Evolutionary conservation across 2,888 invertebrate species (phyloP), one percentile per base, ranked within the genome.

Genomic region (Drosophila yooni): DNA sequence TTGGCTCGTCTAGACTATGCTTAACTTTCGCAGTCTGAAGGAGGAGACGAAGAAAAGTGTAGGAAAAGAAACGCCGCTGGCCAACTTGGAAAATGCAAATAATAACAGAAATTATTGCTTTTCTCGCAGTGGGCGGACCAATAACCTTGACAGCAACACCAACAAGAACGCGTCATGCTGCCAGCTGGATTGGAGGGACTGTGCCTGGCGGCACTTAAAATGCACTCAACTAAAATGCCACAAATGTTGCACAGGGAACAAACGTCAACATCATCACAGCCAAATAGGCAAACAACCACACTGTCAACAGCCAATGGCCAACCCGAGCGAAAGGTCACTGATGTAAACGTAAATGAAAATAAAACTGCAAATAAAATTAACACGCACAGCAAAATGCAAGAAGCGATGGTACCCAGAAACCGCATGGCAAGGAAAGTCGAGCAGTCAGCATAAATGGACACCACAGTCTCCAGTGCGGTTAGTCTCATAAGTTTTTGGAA

Each of bases 211-310:
- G 80, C 80, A 81, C 80, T 81, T 81, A 81, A 82, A 81, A 82
- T 79, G 80, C 80, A 81, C 82, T 81, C 80, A 81, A 75, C 80
- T 82, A 82, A 80, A 81, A 81, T 80, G 82, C 82, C 80, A 82
- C 82, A 80, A 78, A 79, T 82, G 79, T 72, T 38, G 63, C 59
- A 57, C 38, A 48, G 60, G 50, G 70, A 81, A 69, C 70, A 68
- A 69, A 74, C 82, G 70, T 50, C 78, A 78, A 67, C 70, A 79
- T 58, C 64, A 64, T 34, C 54, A 21, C 15, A 51, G 74, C 57
- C 66, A 72, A 58, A 61, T 46, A 46, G 46, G 25, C 46, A 46
- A 46, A 68, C 33, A 34, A 50, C 59, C 56, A 62, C 29, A 56
- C 29, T 34, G 68, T 57, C 69, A 66, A 56, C 58, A 38, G 64